Evolutionary conservation across 2,113 vertebrate species (phyloP), one percentile per base, ranked within the genome.

Genomic region (Phylloscopus whistleri): DNA sequence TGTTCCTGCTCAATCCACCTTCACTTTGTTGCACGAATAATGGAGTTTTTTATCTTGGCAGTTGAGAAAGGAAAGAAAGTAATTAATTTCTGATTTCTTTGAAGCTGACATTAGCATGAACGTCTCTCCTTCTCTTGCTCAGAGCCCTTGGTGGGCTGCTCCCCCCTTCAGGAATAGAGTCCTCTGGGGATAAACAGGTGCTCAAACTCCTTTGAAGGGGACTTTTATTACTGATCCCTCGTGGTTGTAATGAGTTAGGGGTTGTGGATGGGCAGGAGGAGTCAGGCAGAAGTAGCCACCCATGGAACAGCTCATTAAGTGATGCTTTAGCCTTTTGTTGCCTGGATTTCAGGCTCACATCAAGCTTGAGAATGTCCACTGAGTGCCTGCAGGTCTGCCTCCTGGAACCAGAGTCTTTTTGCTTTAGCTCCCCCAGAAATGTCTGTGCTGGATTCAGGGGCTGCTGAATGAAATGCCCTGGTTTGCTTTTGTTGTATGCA

Each of bases 271-370:
- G 35, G 68, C 53, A 55, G 81, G 41, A 49, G 74, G 52, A 79
- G 16, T 33, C 28, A 68, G 77, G 84, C 56, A 89, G 80, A 56
- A 84, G 55, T 22, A 87, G 80, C 48, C 30, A 27, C 51, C 37
- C 59, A 30, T 27, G 41, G 59, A 92, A 62, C 68, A 77, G 64
- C 46, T 87, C 63, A 94, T 94, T 66, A 74, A 70, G 68, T 60
- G 80, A 33, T 89, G 91, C 39, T 94, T 92, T 74, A 87, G 84
- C 59, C 72, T 87, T 87, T 81, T n/a, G 21, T 95, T 91, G 52
- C 28, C 46, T 33, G 17, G 21, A 23, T 92, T 43, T 77, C 24
- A 19, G 70, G 39, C 49, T 95, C 78, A 2, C 15, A 69, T 52
- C 0, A 9, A 86, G 49, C 86, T 84, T 11, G 58, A 31, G 86